Base-by-base conservation (phyloP, 2,888 invertebrate genomes). In the Metopia argyrocephala region DNA sequence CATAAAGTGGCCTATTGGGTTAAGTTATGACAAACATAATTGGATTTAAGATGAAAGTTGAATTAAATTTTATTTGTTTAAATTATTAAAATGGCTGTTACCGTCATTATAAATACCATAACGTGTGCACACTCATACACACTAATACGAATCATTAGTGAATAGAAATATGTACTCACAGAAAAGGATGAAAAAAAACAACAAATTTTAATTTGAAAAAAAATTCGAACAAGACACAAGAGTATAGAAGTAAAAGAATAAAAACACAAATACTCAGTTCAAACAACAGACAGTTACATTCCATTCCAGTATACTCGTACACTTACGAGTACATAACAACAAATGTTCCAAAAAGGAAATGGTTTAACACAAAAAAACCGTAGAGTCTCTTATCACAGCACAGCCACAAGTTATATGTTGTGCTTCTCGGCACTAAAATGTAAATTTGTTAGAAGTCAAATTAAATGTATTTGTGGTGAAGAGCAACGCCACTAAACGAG, bases 51-150 rank as follows among this genome's bases (percentile, higher is more conserved):
- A 62, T 46, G 27, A 23, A 46, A 25, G 46, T 62, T 46, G 46
- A 27, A 62, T 62, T 45, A 46, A 46, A 62, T 62, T 62, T 62
- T 45, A 62, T 62, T 46, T 62, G 46, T 45, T 46, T 4, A 62
- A 46, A 62, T 46, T 46, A 46, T 62, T 62, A 62, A 46, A 46
- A 25, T 46, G 9, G 45, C 25, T 62, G 46, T 46, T 46, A 62
- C 46, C 46, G 25, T 62, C 62, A 62, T 62, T 62, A 62, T 62
- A 46, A 62, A 62, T 46, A 62, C 21, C 23, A 62, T 62, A n/a
- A 46, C 5, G 3, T 18, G 7, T 62, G 3, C 12, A 38, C 38
- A 38, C 31, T 12, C 5, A 31, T 12, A 31, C 3, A 2, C 38
- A 38, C 31, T 31, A 0, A 31, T 3, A 20, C 5, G 7, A 48